Base-by-base conservation (phyloP, 1,140 invertebrate species). In the Odontomachus brunneus region DNA sequence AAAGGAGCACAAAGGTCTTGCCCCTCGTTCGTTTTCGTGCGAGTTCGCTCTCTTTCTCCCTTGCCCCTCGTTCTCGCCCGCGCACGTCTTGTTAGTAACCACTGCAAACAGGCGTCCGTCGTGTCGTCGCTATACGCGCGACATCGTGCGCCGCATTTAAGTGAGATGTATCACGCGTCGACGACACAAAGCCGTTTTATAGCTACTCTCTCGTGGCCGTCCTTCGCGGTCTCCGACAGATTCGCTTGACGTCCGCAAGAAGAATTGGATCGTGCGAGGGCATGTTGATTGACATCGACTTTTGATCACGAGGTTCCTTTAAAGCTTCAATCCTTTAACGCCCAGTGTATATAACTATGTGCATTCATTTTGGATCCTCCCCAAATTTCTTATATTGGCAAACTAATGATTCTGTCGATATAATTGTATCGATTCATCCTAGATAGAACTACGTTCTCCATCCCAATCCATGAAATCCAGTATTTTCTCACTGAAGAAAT, bases 111-210 rank as follows among this genome's bases (percentile, higher is more conserved):
- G 78, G 53, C 69, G 55, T 3, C 59, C 57, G 67, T 81, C 76
- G 65, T 44, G 75, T 71, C 75, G n/a, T 33, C 24, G 17, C 69
- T 24, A n/a, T n/a, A n/a, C n/a, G n/a, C 22, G 24, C 66, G 55
- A 73, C 78, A 59, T 78, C 75, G 75, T 51, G 55, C 55, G 44
- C 55, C 60, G 59, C 38, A 82, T 83, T 69, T 84, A 80, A 86
- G 63, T 69, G 82, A 87, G 86, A 87, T 74, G 86, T 85, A 87
- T 87, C 86, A 80, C 73, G 26, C 74, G 66, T 73, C 67, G 73
- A 84, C 76, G 71, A 71, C 83, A 78, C 76, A 74, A 86, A 78
- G 72, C 72, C 63, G n/a, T 57, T 57, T 80, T 69, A 69, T 69
- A 80, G 51, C 51, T 57, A 24, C 75, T 57, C 29, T 15, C n/a